These are phyloP conservation scores for Nysson spinosus DNA, from an alignment of 2,888 invertebrate species.

Conservation along the genomic window DNA sequence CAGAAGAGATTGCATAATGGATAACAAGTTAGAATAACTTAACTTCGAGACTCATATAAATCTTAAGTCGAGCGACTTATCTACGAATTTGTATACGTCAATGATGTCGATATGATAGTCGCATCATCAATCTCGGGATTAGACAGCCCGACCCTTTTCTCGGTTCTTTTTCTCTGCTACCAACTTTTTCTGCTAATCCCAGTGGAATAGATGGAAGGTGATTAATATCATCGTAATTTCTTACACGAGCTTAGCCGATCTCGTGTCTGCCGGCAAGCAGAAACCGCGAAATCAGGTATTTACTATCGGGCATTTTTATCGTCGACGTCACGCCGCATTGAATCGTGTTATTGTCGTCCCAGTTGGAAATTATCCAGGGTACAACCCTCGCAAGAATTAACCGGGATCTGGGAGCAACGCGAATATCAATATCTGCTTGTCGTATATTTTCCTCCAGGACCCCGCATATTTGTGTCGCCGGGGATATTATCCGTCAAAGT, in stretches of 20 bases:
- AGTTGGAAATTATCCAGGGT: constrained; percentile 58
- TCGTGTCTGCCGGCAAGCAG: constrained; percentile 2
- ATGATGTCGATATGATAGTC: constrained; percentile 9
- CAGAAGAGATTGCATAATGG: too few species aligned
- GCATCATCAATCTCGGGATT: constrained; percentile 6
- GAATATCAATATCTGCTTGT: constrained; percentile 42
- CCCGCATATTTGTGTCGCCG: constrained; percentile 8
- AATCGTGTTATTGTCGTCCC: constrained; percentile 52
- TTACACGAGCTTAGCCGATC: not conserved
- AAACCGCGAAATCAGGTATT: constrained; percentile 30
- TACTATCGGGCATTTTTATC: constrained; percentile 41
- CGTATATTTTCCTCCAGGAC: constrained; percentile 27
- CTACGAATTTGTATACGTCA: not conserved
- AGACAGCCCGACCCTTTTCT: not conserved
- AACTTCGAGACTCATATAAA: too few species aligned
- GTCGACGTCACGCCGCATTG: constrained; percentile 19
- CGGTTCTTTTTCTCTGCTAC: not conserved
- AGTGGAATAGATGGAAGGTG: not conserved
- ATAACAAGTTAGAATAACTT: too few species aligned
- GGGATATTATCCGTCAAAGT: constrained; percentile 20
- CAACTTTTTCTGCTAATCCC: not conserved
- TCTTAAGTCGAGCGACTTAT: too few species aligned
- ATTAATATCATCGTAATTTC: constrained; percentile 25
- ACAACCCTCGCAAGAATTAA: constrained; percentile 29
- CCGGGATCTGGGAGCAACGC: constrained; percentile 33